Base-by-base conservation (phyloP, 2,797 vertebrate genomes). In the Acanthiza pusilla region DNA sequence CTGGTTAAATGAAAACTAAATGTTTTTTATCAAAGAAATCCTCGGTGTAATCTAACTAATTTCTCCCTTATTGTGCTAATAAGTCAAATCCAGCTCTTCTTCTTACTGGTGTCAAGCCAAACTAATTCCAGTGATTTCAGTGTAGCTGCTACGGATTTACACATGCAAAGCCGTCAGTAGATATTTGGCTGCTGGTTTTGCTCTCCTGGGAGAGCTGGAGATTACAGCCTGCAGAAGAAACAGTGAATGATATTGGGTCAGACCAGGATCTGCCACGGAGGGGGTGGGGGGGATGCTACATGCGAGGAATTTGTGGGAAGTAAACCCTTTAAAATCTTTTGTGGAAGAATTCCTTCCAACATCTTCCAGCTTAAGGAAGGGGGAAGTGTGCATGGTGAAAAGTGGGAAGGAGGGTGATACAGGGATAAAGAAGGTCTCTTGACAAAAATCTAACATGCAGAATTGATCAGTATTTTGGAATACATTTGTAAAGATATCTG, bases 21-120 rank as follows among this genome's bases (percentile, higher is more conserved):
- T 78, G 83, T 83, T 95, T 94, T 93, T 92, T 94, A 96, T 80
- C 84, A 91, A 85, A 94, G 84, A 89, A 97, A 78, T 88, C 94
- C 92, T 96, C 61, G 40, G 87, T 77, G 78, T 93, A 92, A 96
- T 96, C 74, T 90, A 81, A 80, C 70, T 82, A 93, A 93, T 92
- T 95, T 89, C 78, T 87, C 57, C 1, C 13, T 96, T 94, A 93
- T 87, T 96, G 83, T 81, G 76, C 77, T 96, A 95, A 91, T 96
- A 94, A 93, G 80, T 88, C 68, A 94, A 96, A 94, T 96, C 74
- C 67, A 7, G 27, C 85, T 93, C 89, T 85, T 74, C 70, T 83
- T 88, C 92, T 76, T 78, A 89, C 85, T 75, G 63, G 76, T 96
- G 82, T 95, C 73, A 95, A 88, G 79, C 82, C 91, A 93, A 92